Conservation (phyloP, 2,797 vertebrate genomes). For the Acanthornis magna region DNA sequence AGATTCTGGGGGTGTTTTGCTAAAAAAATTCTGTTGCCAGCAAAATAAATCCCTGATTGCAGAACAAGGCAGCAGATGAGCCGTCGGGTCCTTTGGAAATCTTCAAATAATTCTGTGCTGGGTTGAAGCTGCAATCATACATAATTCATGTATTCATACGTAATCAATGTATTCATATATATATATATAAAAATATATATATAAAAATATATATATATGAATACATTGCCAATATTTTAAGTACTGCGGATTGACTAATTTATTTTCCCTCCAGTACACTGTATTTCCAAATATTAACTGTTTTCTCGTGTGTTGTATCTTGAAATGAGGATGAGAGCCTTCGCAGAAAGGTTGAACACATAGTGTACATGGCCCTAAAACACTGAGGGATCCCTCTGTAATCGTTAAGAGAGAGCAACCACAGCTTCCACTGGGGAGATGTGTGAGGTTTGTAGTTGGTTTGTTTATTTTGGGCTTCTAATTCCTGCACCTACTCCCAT, state of each 20-base stretch:
- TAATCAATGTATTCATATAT: too few relatives aligned
- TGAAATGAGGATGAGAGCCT: neutral
- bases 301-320: neutral
- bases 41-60: neutral
- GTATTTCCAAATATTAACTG: neutral
- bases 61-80: neutral
- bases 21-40: neutral
- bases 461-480: neutral
- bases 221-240: neutral
- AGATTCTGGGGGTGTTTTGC: neutral
- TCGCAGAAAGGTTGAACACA: neutral
- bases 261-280: neutral
- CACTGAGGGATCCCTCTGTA: neutral
- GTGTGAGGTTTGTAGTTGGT: neutral
- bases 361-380: neutral
- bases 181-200: neutral
- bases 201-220: neutral
- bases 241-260: neutral
- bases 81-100: neutral
- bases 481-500: neutral
- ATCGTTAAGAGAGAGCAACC: neutral
- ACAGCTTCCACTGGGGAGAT: neutral
- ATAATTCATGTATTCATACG: too few relatives aligned
- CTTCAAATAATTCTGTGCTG: neutral
- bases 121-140: neutral